Conservation (phyloP, 1,140 invertebrate genomes). For the Paracyclopina nana region DNA sequence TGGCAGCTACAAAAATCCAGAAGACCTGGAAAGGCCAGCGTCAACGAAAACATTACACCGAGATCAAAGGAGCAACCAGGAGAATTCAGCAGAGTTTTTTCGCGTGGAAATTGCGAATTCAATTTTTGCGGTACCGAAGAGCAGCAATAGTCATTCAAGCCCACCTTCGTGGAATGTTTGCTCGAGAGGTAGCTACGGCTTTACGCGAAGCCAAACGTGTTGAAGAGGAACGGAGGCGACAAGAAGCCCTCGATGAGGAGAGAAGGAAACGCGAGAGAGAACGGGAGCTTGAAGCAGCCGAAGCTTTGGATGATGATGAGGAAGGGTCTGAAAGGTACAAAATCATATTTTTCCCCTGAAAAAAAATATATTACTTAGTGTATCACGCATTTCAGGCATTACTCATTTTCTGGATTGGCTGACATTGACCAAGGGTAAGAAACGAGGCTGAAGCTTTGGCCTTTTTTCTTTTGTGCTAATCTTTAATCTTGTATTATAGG, state of each 20-base stretch:
- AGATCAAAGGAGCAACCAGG: conserved; percentile 44
- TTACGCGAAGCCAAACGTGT: conserved; percentile 70
- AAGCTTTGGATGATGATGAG: neutral
- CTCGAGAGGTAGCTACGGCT: conserved; percentile 43
- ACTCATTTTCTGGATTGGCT: conserved; percentile 28
- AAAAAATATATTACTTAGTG: too few species aligned
- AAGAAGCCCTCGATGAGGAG: conserved; percentile 49
- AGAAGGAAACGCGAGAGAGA: conserved; percentile 20
- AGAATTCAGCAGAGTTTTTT: conserved; percentile 66
- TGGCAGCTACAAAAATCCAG: conserved; percentile 56
- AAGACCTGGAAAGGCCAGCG: conserved; percentile 43
- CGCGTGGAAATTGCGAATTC: conserved; percentile 60
- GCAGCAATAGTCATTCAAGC: conserved; percentile 76
- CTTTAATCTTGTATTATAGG: conserved; percentile 27
- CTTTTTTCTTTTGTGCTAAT: conserved; percentile 23
- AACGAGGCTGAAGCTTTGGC: neutral
- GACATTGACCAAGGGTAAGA: conserved; percentile 35
- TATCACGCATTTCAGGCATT: too few species aligned
- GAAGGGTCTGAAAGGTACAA: too few species aligned
- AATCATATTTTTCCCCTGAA: too few species aligned
- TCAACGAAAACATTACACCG: conserved; percentile 37
- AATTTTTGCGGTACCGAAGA: conserved; percentile 55
- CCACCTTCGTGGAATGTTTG: conserved; percentile 44
- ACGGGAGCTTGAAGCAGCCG: neutral
- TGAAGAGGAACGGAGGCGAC: conserved; percentile 66